Base-by-base conservation (phyloP, 2,888 invertebrate species). In the Pegoplata infirma region DNA sequence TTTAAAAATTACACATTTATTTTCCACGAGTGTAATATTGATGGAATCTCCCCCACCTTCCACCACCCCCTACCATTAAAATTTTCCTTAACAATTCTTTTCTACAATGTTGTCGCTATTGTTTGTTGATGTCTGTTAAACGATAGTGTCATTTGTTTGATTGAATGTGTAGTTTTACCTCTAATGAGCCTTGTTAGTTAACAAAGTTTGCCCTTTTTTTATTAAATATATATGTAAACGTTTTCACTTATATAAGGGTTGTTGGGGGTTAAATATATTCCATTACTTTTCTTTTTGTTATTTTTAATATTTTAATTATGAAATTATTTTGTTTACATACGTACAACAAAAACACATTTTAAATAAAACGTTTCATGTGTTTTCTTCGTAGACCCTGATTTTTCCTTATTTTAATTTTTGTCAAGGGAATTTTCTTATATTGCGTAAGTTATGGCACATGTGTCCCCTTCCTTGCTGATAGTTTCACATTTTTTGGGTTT, bases 261-360 rank as follows among this genome's bases (percentile, higher is more conserved):
- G 66, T 32, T 55, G 21, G 8, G 16, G 51, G 51, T 59, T 69
- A 46, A 63, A 32, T 10, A 49, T 36, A 6, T n/a, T 16, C 21
- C 10, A 2, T 23, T 17, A 21, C 23, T 5, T 19, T 58, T n/a
- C n/a, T n/a, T n/a, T n/a, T n/a, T 44, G 23, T 10, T 3, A 14
- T 32, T 74, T 69, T 66, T 44, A 66, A 66, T 74, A 74, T 74
- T 78, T 78, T 71, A 74, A 78, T 74, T 78, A 69, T 14, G 44
- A 74, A 69, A 69, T 74, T 61, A 66, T 61, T 49, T 58, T 73
- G 61, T 68, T 73, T 56, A 47, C n/a, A n/a, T n/a, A n/a, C n/a
- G n/a, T n/a, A n/a, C 47, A 2, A 2, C 32, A 72, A 51, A 23
- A 14, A 56, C 28, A 47, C 14, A 64, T 23, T 49, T 44, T n/a